phyloP scores from a whole-genome alignment of 2,888 invertebrate genomes.

The Netelia virgata region DNA sequence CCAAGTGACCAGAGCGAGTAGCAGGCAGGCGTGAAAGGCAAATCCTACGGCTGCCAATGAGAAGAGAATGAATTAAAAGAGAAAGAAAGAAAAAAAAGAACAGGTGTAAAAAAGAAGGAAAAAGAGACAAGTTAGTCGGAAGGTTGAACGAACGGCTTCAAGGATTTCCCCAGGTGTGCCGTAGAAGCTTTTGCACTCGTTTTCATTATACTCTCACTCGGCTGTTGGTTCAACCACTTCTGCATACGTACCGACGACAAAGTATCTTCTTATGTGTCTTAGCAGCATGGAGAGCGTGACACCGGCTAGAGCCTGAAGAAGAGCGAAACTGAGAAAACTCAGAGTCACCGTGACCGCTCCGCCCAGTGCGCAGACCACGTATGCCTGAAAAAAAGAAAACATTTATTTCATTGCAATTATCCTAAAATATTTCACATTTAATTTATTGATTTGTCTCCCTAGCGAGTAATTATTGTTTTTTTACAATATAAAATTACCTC shows the following conservation, averaged over 20 bases:
- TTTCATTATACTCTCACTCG: neutral
- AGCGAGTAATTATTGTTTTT: slow-evolving; percentile 45
- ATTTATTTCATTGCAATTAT: no score
- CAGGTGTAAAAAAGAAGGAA: slow-evolving; percentile 2
- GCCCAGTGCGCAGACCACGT: slow-evolving; percentile 93
- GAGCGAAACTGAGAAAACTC: slow-evolving; percentile 91
- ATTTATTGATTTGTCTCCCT: neutral
- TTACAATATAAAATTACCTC: slow-evolving; percentile 86
- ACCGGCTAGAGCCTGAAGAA: slow-evolving; percentile 91
- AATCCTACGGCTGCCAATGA: slow-evolving; percentile 90
- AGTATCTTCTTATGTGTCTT: slow-evolving; percentile 90
- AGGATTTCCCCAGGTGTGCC: slow-evolving; percentile 47
- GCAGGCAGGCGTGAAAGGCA: slow-evolving; percentile 92
- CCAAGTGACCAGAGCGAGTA: slow-evolving; percentile 92
- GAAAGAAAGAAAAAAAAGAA: slow-evolving; percentile 17
- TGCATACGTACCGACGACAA: slow-evolving; percentile 88
- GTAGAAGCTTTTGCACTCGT: slow-evolving; percentile 34
- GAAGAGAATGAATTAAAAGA: slow-evolving; percentile 5
- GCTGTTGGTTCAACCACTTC: neutral
- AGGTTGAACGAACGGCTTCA: slow-evolving; percentile 62
- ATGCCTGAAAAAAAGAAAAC: slow-evolving; percentile 88
- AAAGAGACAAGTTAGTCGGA: slow-evolving; percentile 12
- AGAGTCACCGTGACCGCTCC: slow-evolving; percentile 90
- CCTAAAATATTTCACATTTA: neutral
- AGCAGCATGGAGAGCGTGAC: slow-evolving; percentile 93